Base-by-base conservation (phyloP, 2,797 vertebrate genomes). In the Eleutherodactylus coqui region DNA sequence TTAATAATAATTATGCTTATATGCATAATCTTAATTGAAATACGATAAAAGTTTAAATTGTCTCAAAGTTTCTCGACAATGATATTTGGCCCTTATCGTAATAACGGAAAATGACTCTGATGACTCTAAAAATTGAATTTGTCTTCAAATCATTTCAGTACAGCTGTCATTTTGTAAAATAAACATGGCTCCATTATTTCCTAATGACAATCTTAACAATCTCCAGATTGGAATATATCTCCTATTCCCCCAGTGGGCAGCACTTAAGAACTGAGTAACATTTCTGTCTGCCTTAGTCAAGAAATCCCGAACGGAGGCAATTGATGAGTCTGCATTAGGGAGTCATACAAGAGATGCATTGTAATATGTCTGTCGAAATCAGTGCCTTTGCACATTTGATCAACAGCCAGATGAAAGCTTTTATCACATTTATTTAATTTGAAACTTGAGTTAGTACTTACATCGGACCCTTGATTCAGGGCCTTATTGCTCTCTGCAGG, bases 361-460 rank as follows among this genome's bases (percentile, higher is more conserved):
- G 91, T 93, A 94, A 88, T 93, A 90, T 95, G 93, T 93, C 93
- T 92, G 88, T 93, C 91, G 86, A 94, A 95, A 94, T 93, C 92
- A 93, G 89, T 88, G 89, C 91, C 89, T 92, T 91, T 91, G 92
- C 90, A 93, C 76, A 34, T 95, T 95, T 94, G 92, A 94, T 94
- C 93, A 94, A 92, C 90, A 92, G 89, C 92, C 93, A 95, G 93
- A 94, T 95, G 93, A 92, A 94, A 91, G 90, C 91, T 94, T 94
- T 95, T 93, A 94, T 94, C 94, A 91, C 93, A 91, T 94, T 94
- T 94, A 95, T 93, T 94, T 94, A 93, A 93, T 94, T 93, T 94
- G 93, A 93, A 94, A 93, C 93, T 92, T 91, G 75, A 93, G 93
- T 92, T 92, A 91, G 90, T 94, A 93, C 94, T 95, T 95, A 94